Percentiles rank a stretch among this genome's conserved stretches.
Conservation (phyloP, 2,888 invertebrate genomes). For the Chymomyza amoena region DNA sequence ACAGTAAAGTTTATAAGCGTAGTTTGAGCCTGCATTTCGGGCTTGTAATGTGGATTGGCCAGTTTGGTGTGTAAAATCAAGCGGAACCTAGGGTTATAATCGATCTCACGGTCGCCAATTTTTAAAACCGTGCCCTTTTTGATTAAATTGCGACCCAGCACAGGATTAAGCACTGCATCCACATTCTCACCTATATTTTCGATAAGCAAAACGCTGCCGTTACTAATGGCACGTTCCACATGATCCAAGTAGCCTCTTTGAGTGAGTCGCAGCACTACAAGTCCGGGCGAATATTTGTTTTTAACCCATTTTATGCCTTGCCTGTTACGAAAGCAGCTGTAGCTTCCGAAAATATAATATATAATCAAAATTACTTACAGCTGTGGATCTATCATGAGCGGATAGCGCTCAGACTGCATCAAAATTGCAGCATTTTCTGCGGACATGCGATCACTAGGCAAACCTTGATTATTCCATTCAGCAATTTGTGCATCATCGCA, state of each 20-base stretch:
- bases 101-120: conserved; percentile 95
- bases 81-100: conserved; percentile 89
- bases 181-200: conserved; percentile 94
- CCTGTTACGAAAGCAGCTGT: conserved; percentile 64
- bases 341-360: not conserved
- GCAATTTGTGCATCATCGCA: conserved; percentile 96
- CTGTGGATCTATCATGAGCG: conserved; percentile 96
- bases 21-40: conserved; percentile 97
- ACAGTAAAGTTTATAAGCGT: conserved; percentile 97
- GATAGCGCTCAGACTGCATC: conserved; percentile 93
- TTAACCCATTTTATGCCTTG: conserved; percentile 98
- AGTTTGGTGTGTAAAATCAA: conserved; percentile 94
- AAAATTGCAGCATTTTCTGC: conserved; percentile 96
- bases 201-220: conserved; percentile 88
- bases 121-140: conserved; percentile 90
- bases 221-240: conserved; percentile 87
- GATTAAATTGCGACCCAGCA: conserved; percentile 91
- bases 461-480: conserved; percentile 95
- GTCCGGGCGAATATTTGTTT: conserved; percentile 86
- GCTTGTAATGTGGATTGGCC: conserved; percentile 97
- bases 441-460: conserved; percentile 96
- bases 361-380: conserved; percentile 78
- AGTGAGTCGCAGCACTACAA: conserved; percentile 88
- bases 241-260: conserved; percentile 90
- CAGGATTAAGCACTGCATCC: conserved; percentile 93